Percentiles rank a stretch among this genome's conserved stretches.
phyloP scores from a whole-genome alignment of 2,113 vertebrate genomes.

The Neogale vison region DNA sequence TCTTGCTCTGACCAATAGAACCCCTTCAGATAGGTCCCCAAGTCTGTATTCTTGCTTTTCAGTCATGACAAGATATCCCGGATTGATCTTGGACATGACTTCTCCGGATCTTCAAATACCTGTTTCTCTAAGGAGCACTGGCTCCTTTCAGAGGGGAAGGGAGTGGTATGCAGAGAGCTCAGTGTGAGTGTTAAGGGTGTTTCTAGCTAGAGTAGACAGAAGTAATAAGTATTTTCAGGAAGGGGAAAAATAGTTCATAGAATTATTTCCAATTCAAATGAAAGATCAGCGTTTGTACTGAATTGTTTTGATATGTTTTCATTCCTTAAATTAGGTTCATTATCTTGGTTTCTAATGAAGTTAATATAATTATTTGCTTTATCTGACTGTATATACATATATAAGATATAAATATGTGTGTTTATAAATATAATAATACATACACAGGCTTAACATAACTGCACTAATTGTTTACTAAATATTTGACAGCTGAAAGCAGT shows the following conservation, averaged over 20 bases:
- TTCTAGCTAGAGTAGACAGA: background rate
- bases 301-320: background rate
- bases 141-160: background rate
- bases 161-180: background rate
- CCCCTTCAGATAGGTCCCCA: background rate
- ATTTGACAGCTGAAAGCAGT: background rate
- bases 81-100: background rate
- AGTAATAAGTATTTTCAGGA: background rate
- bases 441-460: background rate
- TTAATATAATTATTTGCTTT: background rate
- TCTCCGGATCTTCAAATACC: background rate
- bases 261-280: background rate
- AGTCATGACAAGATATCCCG: background rate
- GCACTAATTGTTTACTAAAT: background rate
- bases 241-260: background rate
- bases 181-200: background rate
- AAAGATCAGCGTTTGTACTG: background rate
- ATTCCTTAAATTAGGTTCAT: background rate
- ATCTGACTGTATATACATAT: background rate
- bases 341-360: background rate
- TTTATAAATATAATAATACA: background rate
- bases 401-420: background rate
- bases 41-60: background rate
- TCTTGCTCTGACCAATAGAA: background rate
- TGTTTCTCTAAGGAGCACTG: background rate